Evolutionary conservation across 2,888 invertebrate genomes (phyloP).

Genomic region (Cosmia trapezina): DNA sequence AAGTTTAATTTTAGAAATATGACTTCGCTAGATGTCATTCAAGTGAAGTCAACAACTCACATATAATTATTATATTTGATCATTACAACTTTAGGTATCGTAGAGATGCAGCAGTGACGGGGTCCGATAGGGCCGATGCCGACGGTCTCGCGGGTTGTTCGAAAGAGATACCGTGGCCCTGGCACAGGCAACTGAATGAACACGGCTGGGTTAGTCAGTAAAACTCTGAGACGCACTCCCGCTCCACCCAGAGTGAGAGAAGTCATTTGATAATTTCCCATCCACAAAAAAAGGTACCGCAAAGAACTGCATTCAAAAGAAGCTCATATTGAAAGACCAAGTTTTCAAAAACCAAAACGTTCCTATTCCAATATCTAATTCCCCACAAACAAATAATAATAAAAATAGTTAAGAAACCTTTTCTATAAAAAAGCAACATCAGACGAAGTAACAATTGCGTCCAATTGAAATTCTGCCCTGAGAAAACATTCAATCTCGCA

Average conservation of each 20-base stretch:
- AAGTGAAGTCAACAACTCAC: background rate
- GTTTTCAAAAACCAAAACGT: background rate
- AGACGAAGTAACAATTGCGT: conserved; percentile 81
- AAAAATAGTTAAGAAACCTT: conserved; percentile 42
- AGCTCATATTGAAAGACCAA: background rate
- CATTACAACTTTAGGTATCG: background rate
- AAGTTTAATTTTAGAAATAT: no score
- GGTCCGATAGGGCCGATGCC: no score
- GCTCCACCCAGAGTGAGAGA: no score
- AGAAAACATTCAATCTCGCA: conserved; percentile 91
- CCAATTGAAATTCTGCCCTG: conserved; percentile 89
- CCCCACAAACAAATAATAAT: background rate
- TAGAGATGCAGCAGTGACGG: no score
- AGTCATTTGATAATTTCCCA: no score
- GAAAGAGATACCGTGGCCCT: no score
- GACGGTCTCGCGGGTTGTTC: no score
- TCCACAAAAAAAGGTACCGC: no score
- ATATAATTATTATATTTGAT: background rate
- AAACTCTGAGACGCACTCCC: no score
- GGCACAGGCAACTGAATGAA: no score
- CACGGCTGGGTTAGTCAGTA: no score
- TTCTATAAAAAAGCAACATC: conserved; percentile 56
- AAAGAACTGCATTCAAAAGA: background rate
- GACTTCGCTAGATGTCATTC: background rate
- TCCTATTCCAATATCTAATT: background rate